Conservation (phyloP, 2,113 vertebrate genomes). For the Clupea harengus region DNA sequence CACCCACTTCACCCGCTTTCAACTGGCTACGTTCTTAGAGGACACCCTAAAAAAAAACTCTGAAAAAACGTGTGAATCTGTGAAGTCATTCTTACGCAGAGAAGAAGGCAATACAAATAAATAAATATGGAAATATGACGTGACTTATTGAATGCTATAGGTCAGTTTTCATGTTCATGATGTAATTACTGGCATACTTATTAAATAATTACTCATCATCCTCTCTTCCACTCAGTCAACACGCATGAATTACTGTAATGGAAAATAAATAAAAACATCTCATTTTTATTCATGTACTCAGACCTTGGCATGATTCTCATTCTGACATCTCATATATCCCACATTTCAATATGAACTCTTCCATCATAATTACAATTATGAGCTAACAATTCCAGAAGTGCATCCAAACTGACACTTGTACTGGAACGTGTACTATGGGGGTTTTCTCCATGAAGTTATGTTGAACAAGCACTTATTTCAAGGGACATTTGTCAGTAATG, state of each 20-base stretch:
- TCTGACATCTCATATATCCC: background rate
- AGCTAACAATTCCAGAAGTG: background rate
- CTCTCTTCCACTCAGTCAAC: background rate
- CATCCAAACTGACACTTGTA: background rate
- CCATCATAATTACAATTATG: background rate
- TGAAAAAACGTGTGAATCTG: background rate
- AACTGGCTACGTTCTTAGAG: background rate
- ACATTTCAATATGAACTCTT: background rate
- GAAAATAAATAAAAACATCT: background rate
- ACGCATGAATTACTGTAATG: background rate
- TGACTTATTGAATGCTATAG: background rate
- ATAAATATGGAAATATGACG: conserved; percentile 12
- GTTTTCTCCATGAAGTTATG: no score
- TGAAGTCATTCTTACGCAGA: background rate
- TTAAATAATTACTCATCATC: background rate
- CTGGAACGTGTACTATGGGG: background rate
- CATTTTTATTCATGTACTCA: background rate
- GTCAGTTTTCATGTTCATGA: background rate
- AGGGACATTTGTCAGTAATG: no score
- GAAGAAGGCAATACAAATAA: background rate
- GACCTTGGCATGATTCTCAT: background rate
- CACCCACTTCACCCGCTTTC: conserved; percentile 37
- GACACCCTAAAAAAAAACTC: background rate
- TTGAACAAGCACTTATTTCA: no score
- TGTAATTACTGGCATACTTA: background rate